Evolutionary conservation across 1,140 invertebrate species (phyloP).

Genomic region (Maconellicoccus hirsutus): DNA sequence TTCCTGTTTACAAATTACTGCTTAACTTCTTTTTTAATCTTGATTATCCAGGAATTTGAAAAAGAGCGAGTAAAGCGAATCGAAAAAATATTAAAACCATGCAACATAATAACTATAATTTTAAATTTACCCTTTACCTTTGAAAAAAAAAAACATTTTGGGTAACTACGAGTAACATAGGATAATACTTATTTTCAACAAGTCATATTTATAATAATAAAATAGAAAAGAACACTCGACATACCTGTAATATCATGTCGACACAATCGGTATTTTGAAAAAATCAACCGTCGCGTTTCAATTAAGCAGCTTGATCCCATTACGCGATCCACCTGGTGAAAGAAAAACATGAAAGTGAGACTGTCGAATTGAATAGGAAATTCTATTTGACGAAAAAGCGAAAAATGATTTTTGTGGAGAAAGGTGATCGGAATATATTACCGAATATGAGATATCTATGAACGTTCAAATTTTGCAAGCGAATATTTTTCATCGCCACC

Average conservation of each 20-base stretch:
- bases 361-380: neutral
- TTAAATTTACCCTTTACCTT: neutral
- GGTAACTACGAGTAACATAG: too few relatives aligned
- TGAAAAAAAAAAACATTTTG: too few relatives aligned
- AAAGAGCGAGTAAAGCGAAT: neutral
- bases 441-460: constrained; percentile 8
- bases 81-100: neutral
- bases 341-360: neutral
- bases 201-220: too few relatives aligned
- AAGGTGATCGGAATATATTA: constrained; percentile 9
- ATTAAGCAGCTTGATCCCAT: too few relatives aligned
- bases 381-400: neutral
- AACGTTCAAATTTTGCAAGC: neutral
- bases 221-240: too few relatives aligned
- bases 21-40: too few relatives aligned
- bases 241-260: too few relatives aligned
- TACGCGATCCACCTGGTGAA: too few relatives aligned
- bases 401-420: neutral
- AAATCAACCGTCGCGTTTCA: too few relatives aligned
- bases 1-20: neutral
- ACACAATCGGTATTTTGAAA: too few relatives aligned
- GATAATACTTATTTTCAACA: too few relatives aligned
- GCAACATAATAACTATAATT: neutral
- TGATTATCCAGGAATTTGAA: neutral
- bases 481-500: constrained; percentile 7